These are phyloP conservation scores for Ciconia nigra DNA, from an alignment of 2,797 vertebrate species.

Conservation along the genomic window DNA sequence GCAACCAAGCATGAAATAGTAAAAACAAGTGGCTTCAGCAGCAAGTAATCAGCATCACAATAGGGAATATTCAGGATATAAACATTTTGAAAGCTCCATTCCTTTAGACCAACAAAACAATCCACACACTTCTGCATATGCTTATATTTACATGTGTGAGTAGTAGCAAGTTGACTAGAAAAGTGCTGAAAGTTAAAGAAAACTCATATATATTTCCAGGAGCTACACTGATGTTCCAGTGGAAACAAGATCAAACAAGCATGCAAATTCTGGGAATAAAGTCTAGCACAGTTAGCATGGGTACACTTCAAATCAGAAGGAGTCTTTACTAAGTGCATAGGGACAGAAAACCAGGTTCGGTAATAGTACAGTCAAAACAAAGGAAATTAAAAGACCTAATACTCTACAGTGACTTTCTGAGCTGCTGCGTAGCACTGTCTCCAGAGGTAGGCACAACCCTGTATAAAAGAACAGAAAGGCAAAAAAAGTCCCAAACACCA, in stretches of 20 bases:
- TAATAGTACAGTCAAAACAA: neutral
- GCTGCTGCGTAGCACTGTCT: neutral
- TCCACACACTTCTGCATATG: neutral
- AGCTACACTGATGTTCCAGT: neutral
- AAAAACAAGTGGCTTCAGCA: neutral
- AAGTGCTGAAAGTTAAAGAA: neutral
- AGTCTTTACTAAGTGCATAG: neutral
- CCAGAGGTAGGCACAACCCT: neutral
- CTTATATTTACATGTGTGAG: neutral
- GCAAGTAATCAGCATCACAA: neutral
- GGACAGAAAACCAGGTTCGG: neutral
- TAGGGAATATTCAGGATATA: slow-evolving; percentile 30
- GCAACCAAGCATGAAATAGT: slow-evolving; percentile 30
- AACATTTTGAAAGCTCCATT: slow-evolving; percentile 1
- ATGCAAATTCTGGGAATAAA: neutral
- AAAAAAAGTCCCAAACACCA: neutral
- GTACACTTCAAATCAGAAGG: neutral
- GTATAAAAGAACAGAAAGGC: neutral
- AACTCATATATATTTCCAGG: neutral
- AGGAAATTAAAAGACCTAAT: neutral
- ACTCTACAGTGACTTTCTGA: neutral
- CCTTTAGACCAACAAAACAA: neutral
- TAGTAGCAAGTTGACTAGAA: neutral
- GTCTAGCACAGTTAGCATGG: neutral
- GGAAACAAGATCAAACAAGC: neutral